phyloP scores from a whole-genome alignment of 64 coral and sea anemone species.

The Stichodactyla mertensii region DNA sequence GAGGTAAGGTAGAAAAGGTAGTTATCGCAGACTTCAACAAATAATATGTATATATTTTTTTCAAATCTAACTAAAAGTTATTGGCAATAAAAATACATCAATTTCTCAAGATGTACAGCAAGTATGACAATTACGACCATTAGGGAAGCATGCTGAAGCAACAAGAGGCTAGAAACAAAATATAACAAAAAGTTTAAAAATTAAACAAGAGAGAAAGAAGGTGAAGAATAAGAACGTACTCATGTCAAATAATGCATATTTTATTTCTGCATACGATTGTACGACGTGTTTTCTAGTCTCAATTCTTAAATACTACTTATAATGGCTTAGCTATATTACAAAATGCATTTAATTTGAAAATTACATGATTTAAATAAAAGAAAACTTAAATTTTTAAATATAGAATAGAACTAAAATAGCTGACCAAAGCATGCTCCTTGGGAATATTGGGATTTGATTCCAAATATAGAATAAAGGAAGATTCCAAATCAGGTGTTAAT shows the following conservation, averaged over 20 bases:
- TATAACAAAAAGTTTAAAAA: neutral
- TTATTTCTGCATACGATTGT: slow-evolving; percentile 1
- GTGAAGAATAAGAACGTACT: neutral
- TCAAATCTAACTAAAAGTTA: too few relatives aligned
- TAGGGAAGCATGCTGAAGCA: neutral
- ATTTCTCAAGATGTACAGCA: too few relatives aligned
- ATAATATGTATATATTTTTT: too few relatives aligned
- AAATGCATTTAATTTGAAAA: slow-evolving; percentile 17
- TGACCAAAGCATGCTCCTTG: neutral
- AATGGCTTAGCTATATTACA: neutral
- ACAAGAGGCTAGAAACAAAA: neutral
- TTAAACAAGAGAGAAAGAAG: neutral
- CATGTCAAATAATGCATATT: neutral
- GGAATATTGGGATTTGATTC: neutral
- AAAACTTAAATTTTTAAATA: neutral
- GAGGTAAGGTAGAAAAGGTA: too few relatives aligned
- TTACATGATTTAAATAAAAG: neutral
- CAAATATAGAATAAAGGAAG: neutral
- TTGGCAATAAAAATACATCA: too few relatives aligned
- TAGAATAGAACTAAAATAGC: neutral
- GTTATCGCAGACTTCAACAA: too few relatives aligned
- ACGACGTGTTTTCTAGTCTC: neutral
- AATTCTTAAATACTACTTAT: slow-evolving; percentile 17
- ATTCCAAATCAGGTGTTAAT: slow-evolving; percentile 1
- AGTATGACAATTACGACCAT: too few relatives aligned